phyloP scores from a whole-genome alignment of 2,888 invertebrate genomes.

The Bombylius major region DNA sequence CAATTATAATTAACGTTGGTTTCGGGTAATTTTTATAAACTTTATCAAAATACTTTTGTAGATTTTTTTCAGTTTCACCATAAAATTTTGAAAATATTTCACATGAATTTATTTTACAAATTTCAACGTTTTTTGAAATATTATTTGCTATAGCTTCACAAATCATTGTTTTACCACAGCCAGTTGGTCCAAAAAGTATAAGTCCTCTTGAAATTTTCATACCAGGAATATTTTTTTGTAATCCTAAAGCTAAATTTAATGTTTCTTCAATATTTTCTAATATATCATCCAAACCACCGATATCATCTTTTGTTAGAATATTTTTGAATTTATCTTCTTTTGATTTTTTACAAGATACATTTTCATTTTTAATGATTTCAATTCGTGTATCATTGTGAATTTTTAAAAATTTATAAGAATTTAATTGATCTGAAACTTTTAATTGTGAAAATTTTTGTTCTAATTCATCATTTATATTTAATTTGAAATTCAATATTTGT shows the following conservation, averaged over 20 bases:
- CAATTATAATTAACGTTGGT: conserved; percentile 69
- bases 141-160: conserved; percentile 47
- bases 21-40: conserved; percentile 59
- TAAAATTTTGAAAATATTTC: conserved; percentile 64
- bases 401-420: not conserved
- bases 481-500: conserved; percentile 19
- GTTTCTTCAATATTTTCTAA: conserved; percentile 50
- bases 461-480: conserved; percentile 12
- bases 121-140: conserved; percentile 31
- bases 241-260: conserved; percentile 46
- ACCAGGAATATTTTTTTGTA: conserved; percentile 27
- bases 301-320: conserved; percentile 24
- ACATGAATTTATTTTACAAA: conserved; percentile 50
- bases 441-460: conserved; percentile 15
- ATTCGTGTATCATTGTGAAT: not conserved
- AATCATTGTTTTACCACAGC: conserved; percentile 75
- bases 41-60: conserved; percentile 54
- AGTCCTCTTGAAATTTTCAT: conserved; percentile 54
- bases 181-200: conserved; percentile 66
- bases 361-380: conserved; percentile 1
- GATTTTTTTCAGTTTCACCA: conserved; percentile 61
- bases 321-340: conserved; percentile 24
- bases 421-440: not conserved
- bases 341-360: conserved; percentile 20
- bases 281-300: conserved; percentile 60